phyloP scores from a whole-genome alignment of 2,888 invertebrate species.

The Crocallis elinguaria region DNA sequence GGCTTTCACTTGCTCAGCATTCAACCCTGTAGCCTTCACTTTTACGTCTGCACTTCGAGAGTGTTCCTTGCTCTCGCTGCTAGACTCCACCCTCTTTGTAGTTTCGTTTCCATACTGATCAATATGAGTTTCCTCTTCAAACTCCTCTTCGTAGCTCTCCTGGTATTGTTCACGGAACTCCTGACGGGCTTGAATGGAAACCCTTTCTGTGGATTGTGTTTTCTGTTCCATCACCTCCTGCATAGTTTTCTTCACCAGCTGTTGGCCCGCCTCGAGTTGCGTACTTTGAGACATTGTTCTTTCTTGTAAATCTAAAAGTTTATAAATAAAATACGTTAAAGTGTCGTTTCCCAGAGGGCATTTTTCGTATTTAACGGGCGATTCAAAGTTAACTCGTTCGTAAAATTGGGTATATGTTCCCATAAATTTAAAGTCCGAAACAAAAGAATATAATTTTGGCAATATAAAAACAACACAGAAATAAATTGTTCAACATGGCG shows the following conservation, averaged over 20 bases:
- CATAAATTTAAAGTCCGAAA: constrained; percentile 21
- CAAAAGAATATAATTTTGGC: constrained; percentile 30
- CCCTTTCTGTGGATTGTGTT: constrained; percentile 67
- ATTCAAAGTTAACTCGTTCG: constrained; percentile 10
- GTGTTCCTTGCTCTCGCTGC: constrained; percentile 80
- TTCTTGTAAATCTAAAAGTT: constrained; percentile 49
- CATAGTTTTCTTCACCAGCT: constrained; percentile 79
- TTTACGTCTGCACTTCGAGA: constrained; percentile 78
- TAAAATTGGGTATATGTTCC: constrained; percentile 1
- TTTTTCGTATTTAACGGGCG: background rate
- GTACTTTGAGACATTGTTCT: constrained; percentile 72
- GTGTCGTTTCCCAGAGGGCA: background rate
- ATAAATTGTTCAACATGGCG: constrained; percentile 55
- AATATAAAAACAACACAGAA: constrained; percentile 41
- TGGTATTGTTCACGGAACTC: constrained; percentile 78
- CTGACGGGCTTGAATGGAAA: constrained; percentile 78
- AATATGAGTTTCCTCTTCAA: constrained; percentile 78
- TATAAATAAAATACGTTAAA: constrained; percentile 37
- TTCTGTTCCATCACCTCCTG: constrained; percentile 72
- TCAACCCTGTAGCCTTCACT: constrained; percentile 78
- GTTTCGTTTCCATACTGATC: constrained; percentile 76
- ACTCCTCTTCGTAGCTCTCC: constrained; percentile 80
- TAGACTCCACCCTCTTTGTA: constrained; percentile 76
- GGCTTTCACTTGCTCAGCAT: constrained; percentile 76
- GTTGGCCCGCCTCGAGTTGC: constrained; percentile 74